phyloP scores from a whole-genome alignment of 2,888 invertebrate species.

The Pocota personata region DNA sequence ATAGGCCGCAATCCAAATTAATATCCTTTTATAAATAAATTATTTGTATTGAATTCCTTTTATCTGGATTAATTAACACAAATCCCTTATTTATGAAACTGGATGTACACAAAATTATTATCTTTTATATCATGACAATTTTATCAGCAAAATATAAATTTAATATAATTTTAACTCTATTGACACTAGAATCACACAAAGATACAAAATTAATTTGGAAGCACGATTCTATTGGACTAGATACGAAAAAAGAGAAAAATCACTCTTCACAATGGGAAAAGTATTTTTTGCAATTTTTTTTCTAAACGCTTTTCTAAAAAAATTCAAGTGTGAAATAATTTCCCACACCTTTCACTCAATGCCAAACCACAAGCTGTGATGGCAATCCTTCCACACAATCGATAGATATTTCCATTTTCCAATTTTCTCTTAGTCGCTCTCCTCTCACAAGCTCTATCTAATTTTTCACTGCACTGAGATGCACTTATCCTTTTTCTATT shows the following conservation, averaged over 20 bases:
- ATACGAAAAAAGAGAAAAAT: neutral
- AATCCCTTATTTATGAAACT: neutral
- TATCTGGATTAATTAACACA: neutral
- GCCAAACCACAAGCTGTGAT: slow-evolving; percentile 2
- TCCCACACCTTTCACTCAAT: neutral
- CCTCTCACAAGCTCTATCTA: slow-evolving; percentile 16
- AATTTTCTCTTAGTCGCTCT: slow-evolving; percentile 26
- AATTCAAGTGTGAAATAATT: neutral
- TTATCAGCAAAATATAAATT: neutral
- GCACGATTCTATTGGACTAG: neutral
- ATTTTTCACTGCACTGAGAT: slow-evolving; percentile 26
- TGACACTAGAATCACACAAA: neutral
- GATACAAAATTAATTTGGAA: neutral
- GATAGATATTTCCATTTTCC: slow-evolving; percentile 49
- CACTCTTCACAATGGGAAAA: neutral
- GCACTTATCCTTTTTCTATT: slow-evolving; percentile 42
- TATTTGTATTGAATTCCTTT: neutral
- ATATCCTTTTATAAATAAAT: slow-evolving; percentile 13
- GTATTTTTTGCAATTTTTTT: neutral
- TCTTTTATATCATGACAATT: neutral
- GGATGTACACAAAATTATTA: neutral
- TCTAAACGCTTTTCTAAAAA: too few species aligned
- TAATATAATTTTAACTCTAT: neutral
- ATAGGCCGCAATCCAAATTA: neutral
- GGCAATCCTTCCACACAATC: slow-evolving; percentile 36